Evolutionary conservation across 1,140 invertebrate genomes (phyloP).

Genomic region (Neuroterus valhalla): DNA sequence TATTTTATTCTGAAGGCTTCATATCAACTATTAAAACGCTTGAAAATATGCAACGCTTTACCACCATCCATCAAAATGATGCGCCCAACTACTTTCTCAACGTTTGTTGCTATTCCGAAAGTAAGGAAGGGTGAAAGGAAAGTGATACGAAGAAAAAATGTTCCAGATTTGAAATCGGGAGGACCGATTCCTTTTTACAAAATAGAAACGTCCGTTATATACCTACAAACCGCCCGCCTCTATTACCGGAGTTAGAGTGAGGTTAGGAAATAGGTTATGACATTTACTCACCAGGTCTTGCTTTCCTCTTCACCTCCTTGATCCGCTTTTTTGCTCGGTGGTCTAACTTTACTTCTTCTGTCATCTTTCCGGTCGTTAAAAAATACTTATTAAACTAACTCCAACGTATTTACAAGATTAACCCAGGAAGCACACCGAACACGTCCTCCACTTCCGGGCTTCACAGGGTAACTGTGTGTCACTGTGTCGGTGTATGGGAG

Average conservation of each 20-base stretch:
- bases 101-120: too few relatives aligned
- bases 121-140: too few relatives aligned
- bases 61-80: too few relatives aligned
- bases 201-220: background rate
- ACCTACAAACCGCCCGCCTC: conserved; percentile 35
- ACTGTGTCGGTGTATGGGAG: too few relatives aligned
- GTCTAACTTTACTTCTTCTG: conserved; percentile 76
- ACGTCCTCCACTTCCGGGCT: background rate
- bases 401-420: conserved; percentile 59
- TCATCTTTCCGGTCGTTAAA: conserved; percentile 59
- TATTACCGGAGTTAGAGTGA: conserved; percentile 43
- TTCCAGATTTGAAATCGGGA: too few relatives aligned
- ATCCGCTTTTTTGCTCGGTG: conserved; percentile 88
- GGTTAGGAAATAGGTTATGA: conserved; percentile 55
- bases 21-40: too few relatives aligned
- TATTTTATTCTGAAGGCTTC: too few relatives aligned
- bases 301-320: conserved; percentile 90
- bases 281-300: conserved; percentile 85
- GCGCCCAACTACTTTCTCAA: too few relatives aligned
- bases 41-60: too few relatives aligned
- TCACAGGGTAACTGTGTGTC: background rate
- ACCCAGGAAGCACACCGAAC: background rate
- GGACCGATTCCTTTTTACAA: background rate
- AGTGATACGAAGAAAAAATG: too few relatives aligned
- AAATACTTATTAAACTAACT: conserved; percentile 45